Evolutionary conservation across 30 jellyfish, hydroid and myxozoan genomes (phyloP), one percentile per base, ranked within the genome.

Genomic region (Turritopsis rubra): DNA sequence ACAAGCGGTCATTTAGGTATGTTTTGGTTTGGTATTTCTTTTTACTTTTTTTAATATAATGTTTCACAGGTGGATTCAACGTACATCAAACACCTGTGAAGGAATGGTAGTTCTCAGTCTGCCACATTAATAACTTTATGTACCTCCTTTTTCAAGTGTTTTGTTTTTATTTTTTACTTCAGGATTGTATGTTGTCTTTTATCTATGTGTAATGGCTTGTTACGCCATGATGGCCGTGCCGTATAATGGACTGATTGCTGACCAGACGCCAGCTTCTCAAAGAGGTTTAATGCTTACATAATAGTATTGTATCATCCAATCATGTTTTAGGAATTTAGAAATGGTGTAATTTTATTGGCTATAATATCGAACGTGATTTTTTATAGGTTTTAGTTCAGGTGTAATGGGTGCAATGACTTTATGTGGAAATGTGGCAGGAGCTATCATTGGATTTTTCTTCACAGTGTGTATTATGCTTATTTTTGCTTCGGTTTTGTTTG

Each of bases 351-450:
- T n/a, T n/a, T n/a, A n/a, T n/a, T n/a, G n/a, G n/a, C n/a, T n/a
- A n/a, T n/a, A n/a, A n/a, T n/a, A 68, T 7, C 77, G 5, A 41
- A 41, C 60, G 60, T 41, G 60, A 5, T 71, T 21, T 23, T 53
- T 72, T 84, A 20, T 79, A 91, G 98, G 98, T 18, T 92, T 92
- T 73, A 88, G 96, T 79, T 92, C 98, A 8, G 98, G 98, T 28
- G 96, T 92, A 21, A 92, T 92, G 89, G 98, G 98, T 7, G 94
- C 98, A 13, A 92, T 92, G 98, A 88, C 98, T 1, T 68, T 92
- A 66, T 31, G 80, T 66, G 98, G 98, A 7, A 92, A 92, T 52
- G 92, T 92, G 1, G 92, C 96, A 20, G 98, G 98, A 71, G 98
- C 98, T 28, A 79, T 95, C 18, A 79, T 88, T 76, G 98, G 98